phyloP scores from a whole-genome alignment of 2,113 vertebrate genomes.

The Numida meleagris region DNA sequence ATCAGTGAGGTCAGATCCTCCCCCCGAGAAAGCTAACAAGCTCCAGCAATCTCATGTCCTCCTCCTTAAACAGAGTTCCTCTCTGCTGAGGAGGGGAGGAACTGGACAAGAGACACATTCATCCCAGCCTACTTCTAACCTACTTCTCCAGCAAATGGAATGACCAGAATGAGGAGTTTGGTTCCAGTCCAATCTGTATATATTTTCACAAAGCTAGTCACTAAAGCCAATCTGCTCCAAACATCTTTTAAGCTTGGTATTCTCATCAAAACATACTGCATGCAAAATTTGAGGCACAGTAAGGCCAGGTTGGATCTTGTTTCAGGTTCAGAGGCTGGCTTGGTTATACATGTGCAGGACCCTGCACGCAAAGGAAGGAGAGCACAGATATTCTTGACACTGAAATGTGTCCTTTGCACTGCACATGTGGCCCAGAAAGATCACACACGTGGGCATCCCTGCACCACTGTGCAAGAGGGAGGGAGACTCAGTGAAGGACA shows the following conservation, averaged over 20 bases:
- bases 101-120: not conserved
- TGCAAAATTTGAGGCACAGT: not conserved
- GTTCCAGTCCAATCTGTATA: not conserved
- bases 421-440: not conserved
- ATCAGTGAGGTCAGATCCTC: not conserved
- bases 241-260: not conserved
- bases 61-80: not conserved
- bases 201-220: not conserved
- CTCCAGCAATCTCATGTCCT: not conserved
- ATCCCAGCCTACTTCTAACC: constrained; percentile 24
- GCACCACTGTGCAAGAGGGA: not conserved
- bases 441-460: not conserved
- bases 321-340: not conserved
- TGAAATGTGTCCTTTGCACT: not conserved
- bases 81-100: constrained; percentile 3
- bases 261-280: not conserved
- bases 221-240: not conserved
- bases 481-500: not conserved
- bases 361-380: not conserved
- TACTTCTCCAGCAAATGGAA: constrained; percentile 42
- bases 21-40: not conserved
- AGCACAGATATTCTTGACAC: not conserved
- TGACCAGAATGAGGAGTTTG: constrained; percentile 36
- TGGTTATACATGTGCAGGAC: not conserved
- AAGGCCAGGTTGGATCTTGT: not conserved